Evolutionary conservation across 35 echinoderm and acorn worm genomes (phyloP), one percentile per base, ranked within the genome.

Genomic region (Apostichopus japonicus): DNA sequence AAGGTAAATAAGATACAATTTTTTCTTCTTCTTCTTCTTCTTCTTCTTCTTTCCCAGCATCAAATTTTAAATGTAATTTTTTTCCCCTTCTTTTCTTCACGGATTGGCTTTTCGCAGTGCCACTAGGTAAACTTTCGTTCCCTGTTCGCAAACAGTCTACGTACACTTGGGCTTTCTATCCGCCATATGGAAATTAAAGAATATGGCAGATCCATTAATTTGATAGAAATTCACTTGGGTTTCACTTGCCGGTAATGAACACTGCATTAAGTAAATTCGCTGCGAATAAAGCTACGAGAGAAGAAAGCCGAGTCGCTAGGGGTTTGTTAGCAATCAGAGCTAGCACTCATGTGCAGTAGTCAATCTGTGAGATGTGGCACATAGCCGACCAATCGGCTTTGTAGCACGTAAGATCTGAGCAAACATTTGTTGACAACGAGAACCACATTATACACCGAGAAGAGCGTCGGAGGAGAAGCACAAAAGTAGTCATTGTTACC

Each of bases 191-290:
- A 72, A 89, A 89, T 89, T 89, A 89, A 67, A 73, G 86, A 89
- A 89, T 89, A 63, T 63, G 62, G 67, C 16, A 89, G 86, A 89
- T 67, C 86, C 86, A 89, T 89, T 89, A 89, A 89, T 89, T 89
- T 89, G 86, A 89, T 89, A 89, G 86, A 89, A 73, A 89, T 73
- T 89, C 86, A 73, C 86, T 89, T 89, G 86, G 86, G 86, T 89
- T 89, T 89, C 86, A 89, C 67, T 89, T 73, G n/a, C 62, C 86
- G 71, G 61, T 89, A 89, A 89, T 89, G 86, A 89, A 89, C 86
- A 89, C 86, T 72, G 86, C 86, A 89, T 73, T 89, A 89, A 89
- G 86, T 73, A 89, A 89, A 89, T 89, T 89, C 72, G 86, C 86
- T 63, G 51, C 23, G 86, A 89, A 89, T 72, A 89, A 44, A 23